Percentiles rank a stretch among this genome's conserved stretches.
phyloP scores from a whole-genome alignment of 1,140 invertebrate species.

The Drosophila orena region DNA sequence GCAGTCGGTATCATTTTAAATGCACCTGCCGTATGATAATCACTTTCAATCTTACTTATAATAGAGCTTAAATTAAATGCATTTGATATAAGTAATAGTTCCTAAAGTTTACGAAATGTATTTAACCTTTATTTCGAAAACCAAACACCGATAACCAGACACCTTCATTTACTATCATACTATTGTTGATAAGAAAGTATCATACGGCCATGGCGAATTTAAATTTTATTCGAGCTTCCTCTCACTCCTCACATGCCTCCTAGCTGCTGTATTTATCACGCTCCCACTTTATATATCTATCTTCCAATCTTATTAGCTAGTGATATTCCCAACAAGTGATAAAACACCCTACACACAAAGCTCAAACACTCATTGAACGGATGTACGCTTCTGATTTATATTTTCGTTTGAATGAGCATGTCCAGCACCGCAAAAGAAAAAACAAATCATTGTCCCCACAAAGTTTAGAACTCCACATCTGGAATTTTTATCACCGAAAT shows the following conservation, averaged over 20 bases:
- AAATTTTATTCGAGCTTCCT: constrained; percentile 12
- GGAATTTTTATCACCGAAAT: constrained; percentile 12
- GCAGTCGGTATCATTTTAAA: constrained; percentile 32
- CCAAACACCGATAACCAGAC: too few species aligned
- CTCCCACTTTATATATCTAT: constrained; percentile 18
- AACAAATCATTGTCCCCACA: constrained; percentile 23
- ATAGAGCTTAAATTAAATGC: too few species aligned
- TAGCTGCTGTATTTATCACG: constrained; percentile 20
- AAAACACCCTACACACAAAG: constrained; percentile 20
- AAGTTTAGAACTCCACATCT: constrained; percentile 19
- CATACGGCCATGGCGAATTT: constrained; percentile 2
- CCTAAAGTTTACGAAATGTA: too few species aligned
- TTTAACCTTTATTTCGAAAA: too few species aligned
- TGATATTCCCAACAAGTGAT: constrained; percentile 21
- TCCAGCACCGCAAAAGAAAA: constrained; percentile 38
- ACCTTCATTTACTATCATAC: constrained; percentile 17
- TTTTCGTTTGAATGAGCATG: constrained; percentile 43
- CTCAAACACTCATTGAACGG: constrained; percentile 26
- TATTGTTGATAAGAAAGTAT: neutral
- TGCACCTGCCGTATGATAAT: constrained; percentile 31
- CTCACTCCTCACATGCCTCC: constrained; percentile 34
- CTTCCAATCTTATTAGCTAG: constrained; percentile 17
- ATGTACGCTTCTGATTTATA: constrained; percentile 31
- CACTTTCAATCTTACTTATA: neutral
- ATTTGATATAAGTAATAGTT: neutral